Evolutionary conservation across 2,888 invertebrate species (phyloP).

Genomic region (Pristionchus entomophagus): DNA sequence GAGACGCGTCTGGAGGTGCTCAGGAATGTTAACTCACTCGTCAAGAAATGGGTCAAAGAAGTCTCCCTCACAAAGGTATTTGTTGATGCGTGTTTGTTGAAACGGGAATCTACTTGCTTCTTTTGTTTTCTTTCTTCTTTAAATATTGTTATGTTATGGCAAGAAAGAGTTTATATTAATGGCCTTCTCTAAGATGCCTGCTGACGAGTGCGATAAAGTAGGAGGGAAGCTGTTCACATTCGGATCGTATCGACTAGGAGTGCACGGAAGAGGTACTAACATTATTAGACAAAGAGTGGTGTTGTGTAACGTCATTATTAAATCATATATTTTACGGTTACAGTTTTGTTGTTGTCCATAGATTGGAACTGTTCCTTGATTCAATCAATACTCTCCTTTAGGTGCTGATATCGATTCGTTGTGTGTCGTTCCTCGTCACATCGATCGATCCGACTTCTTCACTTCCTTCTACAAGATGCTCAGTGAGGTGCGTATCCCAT

Average conservation of each 20-base stretch:
- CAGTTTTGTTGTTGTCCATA: no score
- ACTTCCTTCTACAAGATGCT: constrained; percentile 92
- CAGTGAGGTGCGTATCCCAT: constrained; percentile 81
- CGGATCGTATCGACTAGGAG: constrained; percentile 92
- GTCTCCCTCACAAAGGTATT: constrained; percentile 83
- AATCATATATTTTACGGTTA: no score
- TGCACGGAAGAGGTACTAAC: constrained; percentile 86
- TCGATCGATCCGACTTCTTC: constrained; percentile 94
- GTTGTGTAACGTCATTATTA: no score
- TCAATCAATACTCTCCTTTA: no score
- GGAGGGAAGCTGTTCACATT: constrained; percentile 99
- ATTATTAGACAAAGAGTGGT: no score
- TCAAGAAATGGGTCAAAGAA: constrained; percentile 93
- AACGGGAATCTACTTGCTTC: background rate
- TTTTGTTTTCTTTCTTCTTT: background rate
- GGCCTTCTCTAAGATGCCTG: constrained; percentile 86
- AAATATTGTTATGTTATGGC: background rate
- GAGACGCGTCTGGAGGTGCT: constrained; percentile 77
- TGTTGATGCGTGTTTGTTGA: background rate
- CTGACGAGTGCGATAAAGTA: constrained; percentile 87
- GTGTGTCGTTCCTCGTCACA: constrained; percentile 96
- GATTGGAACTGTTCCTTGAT: no score
- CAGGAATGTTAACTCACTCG: constrained; percentile 88
- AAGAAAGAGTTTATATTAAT: background rate
- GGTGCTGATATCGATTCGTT: constrained; percentile 99